phyloP scores from a whole-genome alignment of 2,113 vertebrate species.

The Rhinogobius similis region DNA sequence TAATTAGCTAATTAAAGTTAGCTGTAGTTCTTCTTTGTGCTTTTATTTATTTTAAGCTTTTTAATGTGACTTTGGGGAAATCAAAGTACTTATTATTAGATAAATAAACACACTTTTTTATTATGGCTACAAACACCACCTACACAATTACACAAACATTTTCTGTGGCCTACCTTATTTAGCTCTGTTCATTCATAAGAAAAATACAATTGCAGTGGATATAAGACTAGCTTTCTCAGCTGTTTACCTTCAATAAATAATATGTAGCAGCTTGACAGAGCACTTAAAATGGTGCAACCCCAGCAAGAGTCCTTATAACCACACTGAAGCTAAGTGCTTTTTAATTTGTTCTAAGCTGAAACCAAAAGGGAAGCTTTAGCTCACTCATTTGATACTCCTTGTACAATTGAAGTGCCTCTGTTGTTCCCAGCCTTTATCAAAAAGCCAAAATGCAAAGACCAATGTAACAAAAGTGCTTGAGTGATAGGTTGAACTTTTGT shows the following conservation, averaged over 20 bases:
- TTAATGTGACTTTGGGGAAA: background rate
- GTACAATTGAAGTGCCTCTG: background rate
- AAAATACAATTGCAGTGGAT: background rate
- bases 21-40: background rate
- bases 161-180: background rate
- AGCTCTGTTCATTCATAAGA: background rate
- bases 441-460: background rate
- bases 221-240: background rate
- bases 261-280: background rate
- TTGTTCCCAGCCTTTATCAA: background rate
- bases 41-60: background rate
- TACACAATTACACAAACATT: background rate
- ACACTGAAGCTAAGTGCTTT: constrained; percentile 11
- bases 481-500: background rate
- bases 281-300: constrained; percentile 3
- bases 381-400: background rate
- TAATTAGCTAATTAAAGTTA: background rate
- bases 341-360: constrained; percentile 7
- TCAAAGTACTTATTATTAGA: background rate
- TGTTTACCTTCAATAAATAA: constrained; percentile 20
- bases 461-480: background rate
- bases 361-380: constrained; percentile 1
- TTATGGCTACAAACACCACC: background rate
- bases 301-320: constrained; percentile 19
- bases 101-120: background rate